phyloP scores from a whole-genome alignment of 2,113 vertebrate genomes.

The Cryptotis parvus region DNA sequence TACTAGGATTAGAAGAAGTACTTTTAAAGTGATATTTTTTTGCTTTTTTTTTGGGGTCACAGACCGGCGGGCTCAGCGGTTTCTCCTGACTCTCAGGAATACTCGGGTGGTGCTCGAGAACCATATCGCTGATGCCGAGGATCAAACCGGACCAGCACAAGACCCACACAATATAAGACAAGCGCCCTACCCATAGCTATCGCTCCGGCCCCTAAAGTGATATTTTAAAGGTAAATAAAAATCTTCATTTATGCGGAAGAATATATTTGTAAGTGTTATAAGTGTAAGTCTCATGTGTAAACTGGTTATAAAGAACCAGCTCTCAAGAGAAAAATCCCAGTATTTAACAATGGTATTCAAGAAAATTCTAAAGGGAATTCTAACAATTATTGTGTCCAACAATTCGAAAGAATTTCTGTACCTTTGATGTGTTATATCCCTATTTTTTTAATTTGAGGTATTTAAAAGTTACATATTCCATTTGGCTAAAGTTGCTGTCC shows the following conservation, averaged over 20 bases:
- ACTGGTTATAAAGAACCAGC: neutral
- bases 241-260: neutral
- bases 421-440: neutral
- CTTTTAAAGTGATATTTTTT: slow-evolving; percentile 2
- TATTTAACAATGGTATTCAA: neutral
- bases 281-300: too few species aligned
- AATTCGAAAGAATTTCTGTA: neutral
- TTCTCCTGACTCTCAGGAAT: too few species aligned
- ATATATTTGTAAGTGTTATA: neutral
- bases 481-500: neutral
- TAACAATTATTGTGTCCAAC: neutral
- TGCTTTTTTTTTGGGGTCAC: too few species aligned
- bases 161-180: too few species aligned
- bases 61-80: too few species aligned
- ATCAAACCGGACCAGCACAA: too few species aligned
- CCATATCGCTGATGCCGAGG: too few species aligned
- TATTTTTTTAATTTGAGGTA: neutral
- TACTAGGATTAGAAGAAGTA: neutral
- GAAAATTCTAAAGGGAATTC: neutral
- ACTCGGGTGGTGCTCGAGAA: too few species aligned
- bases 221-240: slow-evolving; percentile 40
- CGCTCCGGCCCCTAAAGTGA: too few species aligned
- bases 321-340: slow-evolving; percentile 1
- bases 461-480: slow-evolving; percentile 23
- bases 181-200: too few species aligned